phyloP scores from a whole-genome alignment of 1,140 invertebrate species.

The Plodia interpunctella region DNA sequence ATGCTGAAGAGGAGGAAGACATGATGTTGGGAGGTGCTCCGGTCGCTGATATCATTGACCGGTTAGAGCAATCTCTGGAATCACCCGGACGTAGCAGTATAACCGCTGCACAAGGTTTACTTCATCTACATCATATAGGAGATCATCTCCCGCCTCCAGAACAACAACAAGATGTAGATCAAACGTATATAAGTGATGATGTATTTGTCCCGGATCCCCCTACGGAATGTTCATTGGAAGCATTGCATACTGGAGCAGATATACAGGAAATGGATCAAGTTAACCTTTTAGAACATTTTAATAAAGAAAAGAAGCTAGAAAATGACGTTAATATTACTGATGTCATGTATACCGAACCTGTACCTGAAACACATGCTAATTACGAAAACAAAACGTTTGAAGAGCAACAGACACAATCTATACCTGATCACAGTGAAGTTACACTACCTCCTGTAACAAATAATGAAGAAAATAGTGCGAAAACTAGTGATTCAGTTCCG shows the following conservation, averaged over 20 bases:
- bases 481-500: constrained; percentile 14
- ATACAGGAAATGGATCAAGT: constrained; percentile 30
- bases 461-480: constrained; percentile 18
- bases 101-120: constrained; percentile 63
- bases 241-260: constrained; percentile 33
- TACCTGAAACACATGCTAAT: constrained; percentile 50
- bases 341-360: constrained; percentile 46
- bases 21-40: constrained; percentile 72
- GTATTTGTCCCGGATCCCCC: constrained; percentile 42
- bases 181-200: constrained; percentile 46
- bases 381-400: constrained; percentile 38
- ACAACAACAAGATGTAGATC: constrained; percentile 34
- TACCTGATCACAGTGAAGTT: constrained; percentile 55
- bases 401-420: constrained; percentile 31
- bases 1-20: constrained; percentile 79
- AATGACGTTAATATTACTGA: constrained; percentile 34
- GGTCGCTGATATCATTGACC: constrained; percentile 78
- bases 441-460: constrained; percentile 31
- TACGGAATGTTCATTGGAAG: constrained; percentile 41
- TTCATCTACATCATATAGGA: constrained; percentile 72
- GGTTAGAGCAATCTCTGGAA: constrained; percentile 77
- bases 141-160: constrained; percentile 58
- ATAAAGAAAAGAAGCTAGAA: constrained; percentile 54
- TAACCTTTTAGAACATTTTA: constrained; percentile 46
- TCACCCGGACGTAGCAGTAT: constrained; percentile 68